Evolutionary conservation across 2,888 invertebrate genomes (phyloP).

Genomic region (Metalampra italica): DNA sequence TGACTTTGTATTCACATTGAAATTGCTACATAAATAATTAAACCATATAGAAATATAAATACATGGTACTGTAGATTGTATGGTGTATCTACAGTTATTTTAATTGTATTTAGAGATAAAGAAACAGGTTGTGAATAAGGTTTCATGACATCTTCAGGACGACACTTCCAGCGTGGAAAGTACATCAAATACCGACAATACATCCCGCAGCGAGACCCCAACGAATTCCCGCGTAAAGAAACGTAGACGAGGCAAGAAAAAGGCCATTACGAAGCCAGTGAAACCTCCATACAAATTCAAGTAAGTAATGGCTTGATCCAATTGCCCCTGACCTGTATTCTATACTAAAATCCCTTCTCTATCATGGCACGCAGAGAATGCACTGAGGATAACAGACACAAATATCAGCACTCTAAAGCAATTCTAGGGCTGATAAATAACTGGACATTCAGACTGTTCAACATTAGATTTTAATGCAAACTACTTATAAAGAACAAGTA

Average conservation of each 20-base stretch:
- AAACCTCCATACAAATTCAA: constrained; percentile 89
- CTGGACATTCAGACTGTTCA: too few relatives aligned
- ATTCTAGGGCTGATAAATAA: too few relatives aligned
- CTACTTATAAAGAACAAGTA: too few relatives aligned
- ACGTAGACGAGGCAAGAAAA: constrained; percentile 78
- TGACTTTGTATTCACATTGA: constrained; percentile 24
- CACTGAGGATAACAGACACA: too few relatives aligned
- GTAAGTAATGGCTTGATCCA: constrained; percentile 61
- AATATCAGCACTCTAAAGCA: too few relatives aligned
- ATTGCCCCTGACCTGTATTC: too few relatives aligned
- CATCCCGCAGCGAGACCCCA: constrained; percentile 89
- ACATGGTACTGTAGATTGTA: neutral
- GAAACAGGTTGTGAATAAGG: constrained; percentile 3
- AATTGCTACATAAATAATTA: constrained; percentile 4
- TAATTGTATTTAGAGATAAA: neutral
- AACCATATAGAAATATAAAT: neutral
- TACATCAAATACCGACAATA: constrained; percentile 88
- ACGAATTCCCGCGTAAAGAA: constrained; percentile 81
- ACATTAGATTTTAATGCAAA: too few relatives aligned
- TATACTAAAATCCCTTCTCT: too few relatives aligned
- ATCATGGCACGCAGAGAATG: too few relatives aligned
- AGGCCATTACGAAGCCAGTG: constrained; percentile 74
- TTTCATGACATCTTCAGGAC: constrained; percentile 52
- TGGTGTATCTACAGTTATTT: neutral
- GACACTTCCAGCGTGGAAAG: constrained; percentile 91